phyloP scores from a whole-genome alignment of 2,113 vertebrate genomes.

The Semnornis frantzii region DNA sequence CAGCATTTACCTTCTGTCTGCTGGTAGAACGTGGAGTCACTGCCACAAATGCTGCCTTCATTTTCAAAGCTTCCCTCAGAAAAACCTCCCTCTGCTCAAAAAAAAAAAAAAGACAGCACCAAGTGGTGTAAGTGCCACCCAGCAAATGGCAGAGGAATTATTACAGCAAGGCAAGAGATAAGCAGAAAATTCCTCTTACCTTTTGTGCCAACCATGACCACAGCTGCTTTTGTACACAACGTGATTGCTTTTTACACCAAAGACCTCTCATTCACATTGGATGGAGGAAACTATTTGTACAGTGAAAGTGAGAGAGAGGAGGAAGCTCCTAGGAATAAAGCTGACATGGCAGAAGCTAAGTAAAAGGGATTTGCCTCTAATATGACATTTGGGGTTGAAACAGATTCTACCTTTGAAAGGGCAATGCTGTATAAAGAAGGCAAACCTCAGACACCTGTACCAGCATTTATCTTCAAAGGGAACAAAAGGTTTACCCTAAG shows the following conservation, averaged over 20 bases:
- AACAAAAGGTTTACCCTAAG: conserved; percentile 11
- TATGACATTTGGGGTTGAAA: conserved; percentile 39
- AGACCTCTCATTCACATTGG: background rate
- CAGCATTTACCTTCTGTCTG: conserved; percentile 89
- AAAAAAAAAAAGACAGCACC: background rate
- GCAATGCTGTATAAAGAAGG: conserved; percentile 25
- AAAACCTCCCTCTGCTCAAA: conserved; percentile 81
- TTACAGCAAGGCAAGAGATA: background rate
- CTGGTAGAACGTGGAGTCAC: conserved; percentile 91
- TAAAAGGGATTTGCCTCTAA: background rate
- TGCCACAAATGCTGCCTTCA: conserved; percentile 91
- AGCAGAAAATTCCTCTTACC: background rate
- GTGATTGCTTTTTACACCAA: background rate
- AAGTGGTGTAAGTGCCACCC: accelerated
- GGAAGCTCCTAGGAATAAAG: background rate
- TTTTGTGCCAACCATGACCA: background rate
- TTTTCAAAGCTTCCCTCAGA: conserved; percentile 90
- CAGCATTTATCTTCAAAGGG: conserved; percentile 17
- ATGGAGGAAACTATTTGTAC: background rate
- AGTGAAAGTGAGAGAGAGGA: background rate
- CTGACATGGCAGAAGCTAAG: background rate
- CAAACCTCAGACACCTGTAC: background rate
- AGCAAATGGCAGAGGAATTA: background rate
- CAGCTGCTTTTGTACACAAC: background rate
- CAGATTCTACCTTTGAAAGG: conserved; percentile 43